phyloP scores from a whole-genome alignment of 2,113 vertebrate species.

The Tupaia chinensis region DNA sequence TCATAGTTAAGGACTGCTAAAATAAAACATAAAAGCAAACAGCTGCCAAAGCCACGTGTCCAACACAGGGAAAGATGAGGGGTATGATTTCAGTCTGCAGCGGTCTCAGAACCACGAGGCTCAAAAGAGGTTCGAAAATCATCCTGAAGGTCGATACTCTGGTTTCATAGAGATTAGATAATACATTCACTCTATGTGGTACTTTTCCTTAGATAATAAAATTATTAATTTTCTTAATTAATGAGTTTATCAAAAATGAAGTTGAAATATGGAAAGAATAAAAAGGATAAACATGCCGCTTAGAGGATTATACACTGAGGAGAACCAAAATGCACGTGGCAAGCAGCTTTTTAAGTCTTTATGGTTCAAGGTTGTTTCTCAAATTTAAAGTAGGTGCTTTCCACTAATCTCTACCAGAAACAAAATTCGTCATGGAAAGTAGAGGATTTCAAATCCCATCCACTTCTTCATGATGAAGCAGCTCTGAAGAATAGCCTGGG shows the following conservation, averaged over 20 bases:
- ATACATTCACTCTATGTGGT: neutral
- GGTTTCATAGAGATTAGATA: neutral
- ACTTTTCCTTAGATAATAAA: constrained; percentile 42
- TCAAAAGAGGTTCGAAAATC: constrained; percentile 30
- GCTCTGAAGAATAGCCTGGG: neutral
- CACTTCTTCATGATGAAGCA: neutral
- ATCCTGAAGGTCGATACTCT: neutral
- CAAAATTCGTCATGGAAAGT: neutral
- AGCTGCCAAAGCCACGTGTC: neutral
- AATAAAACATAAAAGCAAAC: constrained; percentile 56
- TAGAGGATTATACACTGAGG: neutral
- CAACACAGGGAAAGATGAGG: neutral
- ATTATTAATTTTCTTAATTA: neutral
- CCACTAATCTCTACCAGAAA: neutral
- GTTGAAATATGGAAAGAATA: neutral
- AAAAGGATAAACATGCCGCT: neutral
- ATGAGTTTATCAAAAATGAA: neutral
- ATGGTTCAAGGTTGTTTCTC: neutral
- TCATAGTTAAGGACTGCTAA: constrained; percentile 41
- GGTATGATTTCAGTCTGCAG: neutral
- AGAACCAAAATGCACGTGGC: neutral
- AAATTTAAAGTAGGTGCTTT: neutral
- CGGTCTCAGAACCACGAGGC: neutral
- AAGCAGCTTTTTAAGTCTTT: neutral
- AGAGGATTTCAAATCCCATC: neutral